Percentiles rank a stretch among this genome's conserved stretches.
phyloP scores from a whole-genome alignment of 2,113 vertebrate species.

The Brachirus orientalis region DNA sequence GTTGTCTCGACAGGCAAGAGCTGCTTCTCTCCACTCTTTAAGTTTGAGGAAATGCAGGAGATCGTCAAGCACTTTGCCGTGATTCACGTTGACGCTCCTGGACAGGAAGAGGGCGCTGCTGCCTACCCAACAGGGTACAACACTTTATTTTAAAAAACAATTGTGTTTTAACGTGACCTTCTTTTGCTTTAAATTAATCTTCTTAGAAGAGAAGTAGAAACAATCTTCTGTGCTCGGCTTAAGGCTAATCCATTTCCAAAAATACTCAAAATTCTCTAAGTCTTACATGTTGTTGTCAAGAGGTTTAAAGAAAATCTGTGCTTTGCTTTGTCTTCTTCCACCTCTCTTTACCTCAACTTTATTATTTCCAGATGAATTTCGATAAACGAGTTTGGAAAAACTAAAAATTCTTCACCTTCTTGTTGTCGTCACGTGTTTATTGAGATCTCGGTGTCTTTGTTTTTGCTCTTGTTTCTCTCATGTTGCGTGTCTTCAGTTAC shows the following conservation, averaged over 20 bases:
- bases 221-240: slow-evolving; percentile 38
- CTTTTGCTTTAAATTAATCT: not conserved
- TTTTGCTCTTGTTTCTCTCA: not conserved
- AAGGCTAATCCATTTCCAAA: slow-evolving; percentile 47
- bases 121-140: slow-evolving; percentile 86
- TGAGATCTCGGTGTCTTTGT: not conserved
- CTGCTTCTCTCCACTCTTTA: slow-evolving; percentile 90
- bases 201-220: slow-evolving; percentile 26
- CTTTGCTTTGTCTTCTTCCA: slow-evolving; percentile 5
- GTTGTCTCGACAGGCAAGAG: slow-evolving; percentile 83
- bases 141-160: not conserved
- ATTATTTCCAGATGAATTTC: no score
- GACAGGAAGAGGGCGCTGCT: slow-evolving; percentile 89
- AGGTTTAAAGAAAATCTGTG: slow-evolving; percentile 49
- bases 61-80: slow-evolving; percentile 93
- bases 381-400: no score
- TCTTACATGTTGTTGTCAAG: slow-evolving; percentile 20
- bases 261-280: slow-evolving; percentile 33
- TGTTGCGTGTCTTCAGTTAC: slow-evolving; percentile 74
- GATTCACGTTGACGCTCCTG: slow-evolving; percentile 89
- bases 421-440: not conserved
- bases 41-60: slow-evolving; percentile 93
- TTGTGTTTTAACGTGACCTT: not conserved
- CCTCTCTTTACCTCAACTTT: not conserved
- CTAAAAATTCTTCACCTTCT: no score